These are phyloP conservation scores for Paralvinella palmiformis DNA, from an alignment of 1,140 invertebrate genomes.

Conservation along the genomic window DNA sequence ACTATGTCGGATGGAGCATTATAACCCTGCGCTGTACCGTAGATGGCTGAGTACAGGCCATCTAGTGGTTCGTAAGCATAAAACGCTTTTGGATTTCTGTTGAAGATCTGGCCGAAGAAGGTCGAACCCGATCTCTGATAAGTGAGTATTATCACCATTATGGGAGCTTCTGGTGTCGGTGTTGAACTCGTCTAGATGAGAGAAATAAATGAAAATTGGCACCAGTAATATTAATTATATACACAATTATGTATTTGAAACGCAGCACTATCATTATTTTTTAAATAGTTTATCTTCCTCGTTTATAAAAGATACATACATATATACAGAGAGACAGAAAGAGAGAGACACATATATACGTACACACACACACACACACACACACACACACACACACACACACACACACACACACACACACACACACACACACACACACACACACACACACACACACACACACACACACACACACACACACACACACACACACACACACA, in stretches of 20 bases:
- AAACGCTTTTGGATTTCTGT: slow-evolving; percentile 25
- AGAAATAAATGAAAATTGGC: not conserved
- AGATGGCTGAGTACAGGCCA: slow-evolving; percentile 7
- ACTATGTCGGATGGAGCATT: slow-evolving; percentile 6
- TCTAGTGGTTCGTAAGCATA: slow-evolving; percentile 34
- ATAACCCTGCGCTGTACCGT: slow-evolving; percentile 8
- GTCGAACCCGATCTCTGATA: slow-evolving; percentile 35
- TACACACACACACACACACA: too few species aligned
- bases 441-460: too few species aligned
- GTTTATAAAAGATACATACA: not conserved
- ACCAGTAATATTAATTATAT: not conserved
- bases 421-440: too few species aligned
- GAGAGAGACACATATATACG: not conserved
- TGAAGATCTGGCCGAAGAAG: slow-evolving; percentile 29
- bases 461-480: too few species aligned
- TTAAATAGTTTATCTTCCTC: not conserved
- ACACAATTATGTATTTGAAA: not conserved
- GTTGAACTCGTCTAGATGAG: not conserved
- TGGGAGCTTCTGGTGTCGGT: not conserved
- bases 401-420: too few species aligned
- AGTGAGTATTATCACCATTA: slow-evolving; percentile 24
- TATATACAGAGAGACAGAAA: not conserved
- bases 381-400: too few species aligned
- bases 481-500: too few species aligned
- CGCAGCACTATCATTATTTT: not conserved